Evolutionary conservation across 2,888 invertebrate genomes (phyloP).

Genomic region (Phanerotoma sp.): DNA sequence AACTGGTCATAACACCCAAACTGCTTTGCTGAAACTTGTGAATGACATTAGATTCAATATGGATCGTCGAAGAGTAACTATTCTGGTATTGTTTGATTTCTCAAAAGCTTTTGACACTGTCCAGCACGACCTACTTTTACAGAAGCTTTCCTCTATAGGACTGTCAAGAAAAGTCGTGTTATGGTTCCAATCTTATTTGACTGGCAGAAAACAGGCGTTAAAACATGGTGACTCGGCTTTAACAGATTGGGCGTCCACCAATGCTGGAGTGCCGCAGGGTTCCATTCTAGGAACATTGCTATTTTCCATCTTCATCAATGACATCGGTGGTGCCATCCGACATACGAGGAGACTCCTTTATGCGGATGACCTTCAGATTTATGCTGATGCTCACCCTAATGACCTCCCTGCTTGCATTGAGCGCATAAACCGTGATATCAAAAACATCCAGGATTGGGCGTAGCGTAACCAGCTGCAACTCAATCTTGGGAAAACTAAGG

Average conservation of each 20-base stretch:
- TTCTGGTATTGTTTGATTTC: conserved; percentile 28
- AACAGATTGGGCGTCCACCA: background rate
- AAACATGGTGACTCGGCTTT: background rate
- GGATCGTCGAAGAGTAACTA: conserved; percentile 14
- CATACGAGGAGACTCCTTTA: too few relatives aligned
- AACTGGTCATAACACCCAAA: conserved; percentile 1
- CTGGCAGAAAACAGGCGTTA: conserved; percentile 2
- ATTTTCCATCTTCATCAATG: conserved; percentile 9
- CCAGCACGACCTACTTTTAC: conserved; percentile 14
- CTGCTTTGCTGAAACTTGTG: conserved; percentile 19
- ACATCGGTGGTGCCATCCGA: too few relatives aligned
- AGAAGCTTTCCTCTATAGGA: conserved; percentile 11
- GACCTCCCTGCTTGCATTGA: too few relatives aligned
- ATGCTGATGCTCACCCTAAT: too few relatives aligned
- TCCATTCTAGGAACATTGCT: conserved; percentile 6
- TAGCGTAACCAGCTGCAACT: too few relatives aligned
- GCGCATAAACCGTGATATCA: too few relatives aligned
- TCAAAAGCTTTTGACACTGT: conserved; percentile 32
- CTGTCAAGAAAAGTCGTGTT: background rate
- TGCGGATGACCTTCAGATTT: too few relatives aligned
- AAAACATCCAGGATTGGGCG: too few relatives aligned
- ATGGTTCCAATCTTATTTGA: conserved; percentile 20
- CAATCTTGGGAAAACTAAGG: too few relatives aligned
- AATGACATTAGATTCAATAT: conserved; percentile 18
- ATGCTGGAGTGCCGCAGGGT: conserved; percentile 12